Evolutionary conservation across 2,113 vertebrate genomes (phyloP).

Genomic region (Plecturocebus donacophilus): DNA sequence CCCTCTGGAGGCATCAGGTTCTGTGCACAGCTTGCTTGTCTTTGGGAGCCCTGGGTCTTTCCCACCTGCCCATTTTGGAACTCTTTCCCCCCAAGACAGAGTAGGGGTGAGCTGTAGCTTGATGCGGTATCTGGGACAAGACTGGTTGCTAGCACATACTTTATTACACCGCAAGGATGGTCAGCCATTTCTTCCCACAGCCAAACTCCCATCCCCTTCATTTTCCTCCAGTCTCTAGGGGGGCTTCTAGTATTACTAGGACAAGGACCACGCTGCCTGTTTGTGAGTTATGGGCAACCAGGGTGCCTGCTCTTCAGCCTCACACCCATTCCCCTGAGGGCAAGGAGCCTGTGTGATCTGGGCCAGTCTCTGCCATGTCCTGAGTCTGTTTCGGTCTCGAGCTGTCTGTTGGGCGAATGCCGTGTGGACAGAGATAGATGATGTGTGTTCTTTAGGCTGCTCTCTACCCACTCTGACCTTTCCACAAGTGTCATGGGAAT

Average conservation of each 20-base stretch:
- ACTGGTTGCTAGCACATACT: neutral
- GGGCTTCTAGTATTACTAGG: constrained; percentile 29
- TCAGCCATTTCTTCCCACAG: neutral
- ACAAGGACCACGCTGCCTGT: constrained; percentile 15
- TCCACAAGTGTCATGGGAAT: neutral
- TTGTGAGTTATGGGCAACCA: neutral
- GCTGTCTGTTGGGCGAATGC: neutral
- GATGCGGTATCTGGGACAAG: neutral
- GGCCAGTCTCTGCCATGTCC: neutral
- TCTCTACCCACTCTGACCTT: neutral
- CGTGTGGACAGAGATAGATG: neutral
- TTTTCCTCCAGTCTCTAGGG: neutral
- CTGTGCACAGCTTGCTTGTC: neutral
- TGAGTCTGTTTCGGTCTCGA: neutral
- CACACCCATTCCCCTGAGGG: neutral
- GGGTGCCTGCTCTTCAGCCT: neutral
- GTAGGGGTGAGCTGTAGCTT: neutral
- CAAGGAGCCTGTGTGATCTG: neutral
- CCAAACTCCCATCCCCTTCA: neutral
- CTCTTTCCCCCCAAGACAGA: neutral
- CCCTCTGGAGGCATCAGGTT: neutral
- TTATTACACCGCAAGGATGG: neutral
- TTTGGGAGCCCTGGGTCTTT: neutral
- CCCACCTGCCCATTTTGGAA: constrained; percentile 24
- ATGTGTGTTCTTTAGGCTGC: neutral